Conservation (phyloP, 92 coral and sea anemone species). For the Porites divaricata region DNA sequence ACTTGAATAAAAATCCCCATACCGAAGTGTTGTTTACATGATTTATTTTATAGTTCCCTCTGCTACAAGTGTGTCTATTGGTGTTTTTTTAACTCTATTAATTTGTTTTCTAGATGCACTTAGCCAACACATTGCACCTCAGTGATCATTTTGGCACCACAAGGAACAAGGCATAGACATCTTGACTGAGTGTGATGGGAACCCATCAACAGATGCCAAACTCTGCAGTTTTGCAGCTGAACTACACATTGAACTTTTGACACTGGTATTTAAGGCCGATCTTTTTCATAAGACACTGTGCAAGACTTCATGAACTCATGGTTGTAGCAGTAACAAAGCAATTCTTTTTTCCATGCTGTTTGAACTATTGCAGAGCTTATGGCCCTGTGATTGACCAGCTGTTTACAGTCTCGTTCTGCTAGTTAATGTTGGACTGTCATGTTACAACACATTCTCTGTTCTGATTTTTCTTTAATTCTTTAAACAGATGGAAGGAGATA, state of each 20-base stretch:
- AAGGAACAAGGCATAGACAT: background rate
- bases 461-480: background rate
- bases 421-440: background rate
- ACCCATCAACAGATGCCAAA: background rate
- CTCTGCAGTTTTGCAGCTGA: background rate
- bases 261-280: background rate
- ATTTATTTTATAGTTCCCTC: too few species aligned
- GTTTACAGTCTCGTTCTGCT: background rate
- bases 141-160: background rate
- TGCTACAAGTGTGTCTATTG: too few species aligned
- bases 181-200: background rate
- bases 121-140: background rate
- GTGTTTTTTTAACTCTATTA: too few species aligned
- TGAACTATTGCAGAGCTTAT: too few species aligned
- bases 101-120: background rate
- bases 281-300: background rate
- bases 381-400: background rate
- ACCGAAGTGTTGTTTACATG: too few species aligned
- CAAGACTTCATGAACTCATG: background rate
- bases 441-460: background rate
- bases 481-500: conserved; percentile 35
- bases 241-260: background rate
- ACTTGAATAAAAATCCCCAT: too few species aligned
- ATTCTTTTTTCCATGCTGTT: background rate
- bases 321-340: too few species aligned